phyloP scores from a whole-genome alignment of 2,797 vertebrate genomes.

The Sardinella longiceps region DNA sequence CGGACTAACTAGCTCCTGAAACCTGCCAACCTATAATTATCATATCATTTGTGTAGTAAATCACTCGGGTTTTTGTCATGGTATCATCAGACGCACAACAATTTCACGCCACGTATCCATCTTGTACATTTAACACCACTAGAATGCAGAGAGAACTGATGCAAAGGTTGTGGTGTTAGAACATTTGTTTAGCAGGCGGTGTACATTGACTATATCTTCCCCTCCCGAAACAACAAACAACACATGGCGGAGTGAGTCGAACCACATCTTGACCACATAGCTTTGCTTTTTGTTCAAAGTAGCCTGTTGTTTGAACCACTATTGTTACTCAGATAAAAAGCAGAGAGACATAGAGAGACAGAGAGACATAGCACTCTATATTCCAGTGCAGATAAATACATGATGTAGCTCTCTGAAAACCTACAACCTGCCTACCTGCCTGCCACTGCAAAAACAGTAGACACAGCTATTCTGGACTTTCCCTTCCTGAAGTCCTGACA shows the following conservation, averaged over 20 bases:
- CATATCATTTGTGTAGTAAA: conserved; percentile 70
- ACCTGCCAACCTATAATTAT: conserved; percentile 71
- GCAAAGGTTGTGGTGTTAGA: background rate
- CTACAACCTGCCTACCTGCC: conserved; percentile 21
- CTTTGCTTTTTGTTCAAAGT: background rate
- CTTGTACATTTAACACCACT: conserved; percentile 47
- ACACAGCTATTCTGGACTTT: conserved; percentile 46
- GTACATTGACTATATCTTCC: background rate
- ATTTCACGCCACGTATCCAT: conserved; percentile 59
- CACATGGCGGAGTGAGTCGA: background rate
- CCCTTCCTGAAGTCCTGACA: conserved; percentile 53
- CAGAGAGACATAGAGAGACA: too few species aligned
- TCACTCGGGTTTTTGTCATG: conserved; percentile 66
- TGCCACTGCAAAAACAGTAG: conserved; percentile 26
- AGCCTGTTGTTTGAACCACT: background rate
- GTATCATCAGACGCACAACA: conserved; percentile 56
- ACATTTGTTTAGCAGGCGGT: background rate
- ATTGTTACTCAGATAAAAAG: background rate
- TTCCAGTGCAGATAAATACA: background rate
- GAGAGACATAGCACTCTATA: background rate
- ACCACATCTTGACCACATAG: background rate
- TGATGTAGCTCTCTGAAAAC: conserved; percentile 26
- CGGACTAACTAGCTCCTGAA: conserved; percentile 62
- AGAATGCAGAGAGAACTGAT: conserved; percentile 30
- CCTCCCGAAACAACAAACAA: background rate